Percentiles rank a stretch among this genome's conserved stretches.
phyloP scores from a whole-genome alignment of 2,888 invertebrate species.

The Orgyia antiqua region DNA sequence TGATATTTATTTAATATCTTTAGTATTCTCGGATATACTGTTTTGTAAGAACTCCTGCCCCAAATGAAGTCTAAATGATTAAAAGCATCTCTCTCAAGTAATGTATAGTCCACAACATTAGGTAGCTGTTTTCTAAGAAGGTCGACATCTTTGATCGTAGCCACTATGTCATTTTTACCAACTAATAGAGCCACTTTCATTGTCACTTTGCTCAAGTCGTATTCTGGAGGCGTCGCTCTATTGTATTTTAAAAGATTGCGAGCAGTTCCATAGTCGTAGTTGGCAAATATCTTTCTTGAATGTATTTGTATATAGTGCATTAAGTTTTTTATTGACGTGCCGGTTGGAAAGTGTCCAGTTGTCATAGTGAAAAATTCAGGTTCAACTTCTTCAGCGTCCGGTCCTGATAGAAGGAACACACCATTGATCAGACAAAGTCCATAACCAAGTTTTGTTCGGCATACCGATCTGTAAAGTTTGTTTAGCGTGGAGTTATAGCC shows the following conservation, averaged over 20 bases:
- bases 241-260: conserved; percentile 33
- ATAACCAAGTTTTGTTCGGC: conserved; percentile 24
- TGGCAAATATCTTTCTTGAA: conserved; percentile 25
- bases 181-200: conserved; percentile 32
- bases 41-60: conserved; percentile 25
- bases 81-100: conserved; percentile 20
- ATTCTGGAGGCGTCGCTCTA: conserved; percentile 29
- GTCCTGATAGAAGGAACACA: conserved; percentile 23
- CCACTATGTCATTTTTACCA: conserved; percentile 35
- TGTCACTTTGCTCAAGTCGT: conserved; percentile 36
- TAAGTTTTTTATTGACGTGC: conserved; percentile 37
- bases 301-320: conserved; percentile 36
- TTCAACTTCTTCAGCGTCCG: conserved; percentile 28
- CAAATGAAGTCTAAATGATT: conserved; percentile 43
- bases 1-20: conserved; percentile 20
- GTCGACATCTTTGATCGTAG: conserved; percentile 31
- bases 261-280: conserved; percentile 37
- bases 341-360: conserved; percentile 36
- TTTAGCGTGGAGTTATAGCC: conserved; percentile 20
- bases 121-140: conserved; percentile 25
- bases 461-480: conserved; percentile 22
- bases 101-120: conserved; percentile 26
- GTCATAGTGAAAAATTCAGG: conserved; percentile 23
- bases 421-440: conserved; percentile 22
- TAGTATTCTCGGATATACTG: conserved; percentile 21